Evolutionary conservation across 2,113 vertebrate species (phyloP).

Genomic region (Coreoperca whiteheadi): DNA sequence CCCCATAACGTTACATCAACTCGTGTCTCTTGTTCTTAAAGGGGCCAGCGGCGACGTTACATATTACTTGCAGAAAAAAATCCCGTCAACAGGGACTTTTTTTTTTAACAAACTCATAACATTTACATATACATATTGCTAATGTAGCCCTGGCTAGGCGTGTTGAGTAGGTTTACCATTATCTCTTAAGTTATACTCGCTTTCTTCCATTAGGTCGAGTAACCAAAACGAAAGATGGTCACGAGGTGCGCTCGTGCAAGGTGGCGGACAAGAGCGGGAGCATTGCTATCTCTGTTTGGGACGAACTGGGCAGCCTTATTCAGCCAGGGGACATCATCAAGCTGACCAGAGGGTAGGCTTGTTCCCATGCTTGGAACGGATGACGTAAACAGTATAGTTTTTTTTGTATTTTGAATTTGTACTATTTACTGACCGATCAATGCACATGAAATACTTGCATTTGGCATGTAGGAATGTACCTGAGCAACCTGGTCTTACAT

Average conservation of each 20-base stretch:
- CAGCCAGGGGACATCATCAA: conserved; percentile 98
- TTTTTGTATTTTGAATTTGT: not conserved
- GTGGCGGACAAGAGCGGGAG: conserved; percentile 98
- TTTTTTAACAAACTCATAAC: not conserved
- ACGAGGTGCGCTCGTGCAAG: conserved; percentile 97
- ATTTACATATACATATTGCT: too few species aligned
- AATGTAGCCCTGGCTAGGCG: not conserved
- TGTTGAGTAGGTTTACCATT: not conserved
- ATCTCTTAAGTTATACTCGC: not conserved
- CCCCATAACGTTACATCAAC: conserved; percentile 26
- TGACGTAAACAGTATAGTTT: not conserved
- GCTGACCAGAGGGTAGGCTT: conserved; percentile 94
- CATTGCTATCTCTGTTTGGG: conserved; percentile 99
- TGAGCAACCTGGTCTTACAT: not conserved
- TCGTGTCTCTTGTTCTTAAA: conserved; percentile 63
- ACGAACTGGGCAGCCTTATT: conserved; percentile 95
- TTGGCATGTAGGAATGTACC: too few species aligned
- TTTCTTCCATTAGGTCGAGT: conserved; percentile 87
- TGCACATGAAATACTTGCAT: too few species aligned
- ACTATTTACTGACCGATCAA: not conserved
- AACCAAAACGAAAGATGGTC: conserved; percentile 98
- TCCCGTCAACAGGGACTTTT: not conserved
- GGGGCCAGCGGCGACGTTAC: conserved; percentile 33
- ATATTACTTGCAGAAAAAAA: not conserved
- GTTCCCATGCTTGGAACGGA: not conserved